Percentiles rank a stretch among this genome's conserved stretches.
Conservation (phyloP, 2,797 vertebrate genomes). For the Crax fasciolata region DNA sequence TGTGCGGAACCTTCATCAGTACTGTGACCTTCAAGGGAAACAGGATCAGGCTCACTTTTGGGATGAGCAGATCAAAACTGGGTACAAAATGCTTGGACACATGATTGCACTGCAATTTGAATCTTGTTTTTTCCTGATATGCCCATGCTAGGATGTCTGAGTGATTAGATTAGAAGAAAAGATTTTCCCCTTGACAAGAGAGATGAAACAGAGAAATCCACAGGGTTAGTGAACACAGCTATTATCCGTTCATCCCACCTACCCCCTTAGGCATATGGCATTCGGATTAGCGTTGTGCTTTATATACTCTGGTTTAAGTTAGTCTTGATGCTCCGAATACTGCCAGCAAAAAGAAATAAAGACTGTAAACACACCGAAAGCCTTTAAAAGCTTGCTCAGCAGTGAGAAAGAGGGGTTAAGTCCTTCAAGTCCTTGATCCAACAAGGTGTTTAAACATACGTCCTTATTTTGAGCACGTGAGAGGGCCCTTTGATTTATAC, state of each 20-base stretch:
- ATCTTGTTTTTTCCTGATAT: neutral
- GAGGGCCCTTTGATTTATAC: neutral
- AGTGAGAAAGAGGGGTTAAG: conserved; percentile 1
- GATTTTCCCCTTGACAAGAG: neutral
- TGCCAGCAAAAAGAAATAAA: neutral
- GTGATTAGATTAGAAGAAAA: neutral
- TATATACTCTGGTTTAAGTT: neutral
- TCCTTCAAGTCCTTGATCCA: neutral
- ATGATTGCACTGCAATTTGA: neutral
- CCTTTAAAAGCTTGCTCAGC: neutral
- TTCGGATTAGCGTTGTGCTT: neutral
- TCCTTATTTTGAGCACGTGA: neutral
- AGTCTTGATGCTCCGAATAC: neutral
- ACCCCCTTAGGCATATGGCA: neutral
- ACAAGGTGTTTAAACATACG: conserved; percentile 20
- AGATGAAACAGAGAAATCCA: neutral
- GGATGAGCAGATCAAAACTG: neutral
- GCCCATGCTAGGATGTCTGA: neutral
- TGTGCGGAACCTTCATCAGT: neutral
- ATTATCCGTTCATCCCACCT: conserved; percentile 8
- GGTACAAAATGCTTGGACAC: neutral
- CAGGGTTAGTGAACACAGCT: neutral
- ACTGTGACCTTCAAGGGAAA: neutral
- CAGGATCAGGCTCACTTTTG: neutral
- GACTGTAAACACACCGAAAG: neutral